phyloP scores from a whole-genome alignment of 2,888 invertebrate species.

The Acronicta alni region DNA sequence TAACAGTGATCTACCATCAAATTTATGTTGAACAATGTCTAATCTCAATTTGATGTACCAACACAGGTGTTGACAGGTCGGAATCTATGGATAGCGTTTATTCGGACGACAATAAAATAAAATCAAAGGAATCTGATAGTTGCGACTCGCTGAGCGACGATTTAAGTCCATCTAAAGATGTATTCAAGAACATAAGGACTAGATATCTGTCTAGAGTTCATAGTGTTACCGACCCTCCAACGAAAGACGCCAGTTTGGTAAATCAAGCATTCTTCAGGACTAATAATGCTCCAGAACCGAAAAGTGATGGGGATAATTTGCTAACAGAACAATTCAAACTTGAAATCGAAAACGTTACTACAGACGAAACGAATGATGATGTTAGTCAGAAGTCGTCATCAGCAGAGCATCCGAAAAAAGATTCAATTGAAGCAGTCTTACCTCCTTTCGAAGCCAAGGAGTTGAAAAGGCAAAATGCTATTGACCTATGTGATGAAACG shows the following conservation, averaged over 20 bases:
- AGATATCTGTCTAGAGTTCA: conserved; percentile 83
- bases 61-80: conserved; percentile 84
- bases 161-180: conserved; percentile 71
- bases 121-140: conserved; percentile 69
- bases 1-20: conserved; percentile 62
- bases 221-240: conserved; percentile 75
- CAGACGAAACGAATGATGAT: conserved; percentile 79
- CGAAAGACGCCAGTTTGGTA: conserved; percentile 70
- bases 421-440: conserved; percentile 62
- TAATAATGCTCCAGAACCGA: conserved; percentile 58
- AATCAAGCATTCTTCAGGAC: conserved; percentile 80
- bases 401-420: conserved; percentile 50
- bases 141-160: conserved; percentile 74
- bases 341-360: conserved; percentile 76
- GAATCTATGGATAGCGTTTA: conserved; percentile 80
- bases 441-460: conserved; percentile 69
- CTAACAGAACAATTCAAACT: conserved; percentile 62
- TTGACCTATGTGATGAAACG: conserved; percentile 66
- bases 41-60: conserved; percentile 80
- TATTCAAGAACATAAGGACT: conserved; percentile 81
- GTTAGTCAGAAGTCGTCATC: conserved; percentile 56
- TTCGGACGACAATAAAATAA: conserved; percentile 73
- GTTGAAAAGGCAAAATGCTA: conserved; percentile 76
- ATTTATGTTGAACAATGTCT: conserved; percentile 67
- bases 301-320: conserved; percentile 49